phyloP scores from a whole-genome alignment of 2,113 vertebrate genomes.

The Protobothrops flavoviridis region DNA sequence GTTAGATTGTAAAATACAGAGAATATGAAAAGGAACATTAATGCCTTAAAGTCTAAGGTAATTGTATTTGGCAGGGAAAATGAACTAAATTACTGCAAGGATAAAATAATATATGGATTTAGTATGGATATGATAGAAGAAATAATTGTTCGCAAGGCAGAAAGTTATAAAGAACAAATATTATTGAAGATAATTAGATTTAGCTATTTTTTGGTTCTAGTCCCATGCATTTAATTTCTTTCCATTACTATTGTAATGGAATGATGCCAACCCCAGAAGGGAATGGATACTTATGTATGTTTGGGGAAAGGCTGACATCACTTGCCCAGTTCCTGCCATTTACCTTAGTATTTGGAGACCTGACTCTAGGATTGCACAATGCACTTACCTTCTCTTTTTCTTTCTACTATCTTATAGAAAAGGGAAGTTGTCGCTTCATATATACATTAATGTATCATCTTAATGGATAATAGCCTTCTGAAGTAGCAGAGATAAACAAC shows the following conservation, averaged over 20 bases:
- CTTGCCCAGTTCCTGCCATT: not conserved
- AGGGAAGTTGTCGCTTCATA: not conserved
- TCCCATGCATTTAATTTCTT: not conserved
- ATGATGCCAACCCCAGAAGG: not conserved
- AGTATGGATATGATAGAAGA: not conserved
- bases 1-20: not conserved
- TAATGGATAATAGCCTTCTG: not conserved
- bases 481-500: not conserved
- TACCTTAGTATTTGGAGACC: not conserved
- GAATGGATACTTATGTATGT: not conserved
- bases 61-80: not conserved
- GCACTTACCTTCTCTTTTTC: not conserved
- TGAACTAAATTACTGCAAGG: not conserved
- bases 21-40: not conserved
- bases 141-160: not conserved
- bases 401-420: not conserved
- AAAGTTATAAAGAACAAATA: not conserved
- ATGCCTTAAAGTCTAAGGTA: not conserved
- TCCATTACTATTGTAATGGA: not conserved
- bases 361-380: not conserved
- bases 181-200: not conserved
- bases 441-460: not conserved
- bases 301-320: not conserved
- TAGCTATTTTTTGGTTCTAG: not conserved
- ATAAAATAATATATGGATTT: not conserved